Evolutionary conservation across 2,113 vertebrate species (phyloP), one percentile per base, ranked within the genome.

Genomic region (Candoia aspera): DNA sequence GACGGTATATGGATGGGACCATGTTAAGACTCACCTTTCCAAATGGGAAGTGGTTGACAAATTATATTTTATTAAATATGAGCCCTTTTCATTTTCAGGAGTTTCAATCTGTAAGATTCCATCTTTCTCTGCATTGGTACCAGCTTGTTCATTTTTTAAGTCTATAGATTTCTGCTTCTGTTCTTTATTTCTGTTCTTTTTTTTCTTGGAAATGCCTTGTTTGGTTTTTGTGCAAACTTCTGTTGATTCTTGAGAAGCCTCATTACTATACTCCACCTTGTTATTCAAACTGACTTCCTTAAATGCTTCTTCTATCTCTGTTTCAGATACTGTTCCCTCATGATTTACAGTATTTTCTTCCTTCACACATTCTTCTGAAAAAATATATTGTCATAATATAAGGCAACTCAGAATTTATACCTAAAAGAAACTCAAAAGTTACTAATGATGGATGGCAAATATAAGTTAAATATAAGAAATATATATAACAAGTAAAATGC

Each of bases 11-110:
- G 19, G 60, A 86, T 29, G n/a, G 17, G 37, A 37, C 4, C 37
- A 58, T 26, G 4, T 93, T 91, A 93, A 24, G 88, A 29, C 96
- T 98, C 96, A 99, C 99, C 98, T 98, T 93, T 98, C 98, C 58
- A 98, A 96, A 93, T 96, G 97, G 0, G 98, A 98, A 0, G 98
- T 98, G 0, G 97, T 97, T 93, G 97, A 98, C n/a, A 98, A 96
- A 58, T 97, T 98, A 94, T 97, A 98, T 93, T 96, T 98, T 58
- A 98, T 96, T 11, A 98, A 89, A 2, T 97, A 98, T 6, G 97
- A 97, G 0, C 94, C 92, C 8, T 92, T 93, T 46, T 96, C 95
- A 85, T 97, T 96, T 84, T 93, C 94, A 4, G 96, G 96, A 0
- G 95, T 96, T 92, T 95, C 95, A 79, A 90, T 21, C 49, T 60